These are phyloP conservation scores for Halichondria panicea DNA, from an alignment of 37 sponge, comb jelly and placozoan genomes.

Conservation along the genomic window DNA sequence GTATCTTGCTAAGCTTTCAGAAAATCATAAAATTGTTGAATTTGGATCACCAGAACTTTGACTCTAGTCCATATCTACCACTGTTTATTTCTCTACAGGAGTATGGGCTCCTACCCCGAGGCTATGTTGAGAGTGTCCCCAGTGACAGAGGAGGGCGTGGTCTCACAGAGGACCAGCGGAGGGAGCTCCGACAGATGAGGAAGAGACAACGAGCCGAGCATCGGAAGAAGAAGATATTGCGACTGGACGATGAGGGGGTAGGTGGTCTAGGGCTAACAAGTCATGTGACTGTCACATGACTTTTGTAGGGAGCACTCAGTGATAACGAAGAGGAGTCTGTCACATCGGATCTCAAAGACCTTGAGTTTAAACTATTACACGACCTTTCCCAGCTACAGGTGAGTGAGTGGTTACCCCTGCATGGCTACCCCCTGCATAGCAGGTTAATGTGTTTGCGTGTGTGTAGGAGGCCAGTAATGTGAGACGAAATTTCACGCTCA, in stretches of 20 bases:
- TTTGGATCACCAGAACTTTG: too few species aligned
- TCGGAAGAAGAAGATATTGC: conserved; percentile 70
- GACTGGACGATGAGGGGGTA: conserved; percentile 77
- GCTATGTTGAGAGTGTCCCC: background rate
- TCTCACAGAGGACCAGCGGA: conserved; percentile 49
- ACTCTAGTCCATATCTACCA: too few species aligned
- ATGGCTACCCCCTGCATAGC: background rate
- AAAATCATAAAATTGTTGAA: too few species aligned
- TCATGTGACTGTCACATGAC: background rate
- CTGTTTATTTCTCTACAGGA: too few species aligned
- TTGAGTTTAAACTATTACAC: conserved; percentile 85
- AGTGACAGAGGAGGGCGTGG: conserved; percentile 7
- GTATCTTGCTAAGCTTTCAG: too few species aligned
- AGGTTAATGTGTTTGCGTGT: background rate
- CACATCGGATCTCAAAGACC: conserved; percentile 61
- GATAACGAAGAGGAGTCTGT: conserved; percentile 51
- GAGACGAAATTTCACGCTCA: conserved; percentile 46
- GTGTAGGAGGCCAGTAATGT: conserved; percentile 56
- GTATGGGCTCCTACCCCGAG: conserved; percentile 34
- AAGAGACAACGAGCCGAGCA: conserved; percentile 69
- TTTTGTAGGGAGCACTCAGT: conserved; percentile 62
- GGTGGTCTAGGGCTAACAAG: background rate
- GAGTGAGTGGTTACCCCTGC: background rate
- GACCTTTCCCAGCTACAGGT: conserved; percentile 78
- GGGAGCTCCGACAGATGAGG: conserved; percentile 68